Percentiles rank a stretch among this genome's conserved stretches.
These are phyloP conservation scores for Troides helena DNA, from an alignment of 2,888 invertebrate genomes.

Conservation along the genomic window DNA sequence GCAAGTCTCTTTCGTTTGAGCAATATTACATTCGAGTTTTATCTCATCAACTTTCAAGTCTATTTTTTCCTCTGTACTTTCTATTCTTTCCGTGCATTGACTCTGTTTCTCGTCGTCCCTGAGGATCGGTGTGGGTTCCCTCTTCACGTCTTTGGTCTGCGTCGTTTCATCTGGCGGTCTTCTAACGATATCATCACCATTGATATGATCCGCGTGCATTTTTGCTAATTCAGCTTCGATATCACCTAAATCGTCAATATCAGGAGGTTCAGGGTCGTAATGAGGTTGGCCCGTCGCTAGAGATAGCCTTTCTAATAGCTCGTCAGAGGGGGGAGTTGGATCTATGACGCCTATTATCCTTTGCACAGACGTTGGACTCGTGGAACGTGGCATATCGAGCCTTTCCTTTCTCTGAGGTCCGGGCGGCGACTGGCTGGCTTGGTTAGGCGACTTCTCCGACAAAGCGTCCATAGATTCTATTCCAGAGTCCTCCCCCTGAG, in stretches of 20 bases:
- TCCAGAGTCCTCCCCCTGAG: conserved; percentile 92
- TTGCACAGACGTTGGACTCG: conserved; percentile 69
- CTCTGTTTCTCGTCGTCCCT: conserved; percentile 43
- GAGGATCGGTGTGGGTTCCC: conserved; percentile 57
- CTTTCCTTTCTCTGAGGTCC: conserved; percentile 68
- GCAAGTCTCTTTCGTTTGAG: conserved; percentile 36
- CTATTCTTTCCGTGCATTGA: conserved; percentile 34
- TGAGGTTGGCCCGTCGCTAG: conserved; percentile 51
- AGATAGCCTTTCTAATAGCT: conserved; percentile 56
- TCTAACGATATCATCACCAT: conserved; percentile 59
- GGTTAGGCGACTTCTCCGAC: conserved; percentile 95
- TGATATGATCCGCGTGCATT: conserved; percentile 79
- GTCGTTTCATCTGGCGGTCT: conserved; percentile 40
- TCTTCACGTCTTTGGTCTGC: conserved; percentile 48
- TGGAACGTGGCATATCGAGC: conserved; percentile 68
- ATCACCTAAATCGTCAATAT: conserved; percentile 80
- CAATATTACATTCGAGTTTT: conserved; percentile 37
- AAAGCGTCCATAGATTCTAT: conserved; percentile 96
- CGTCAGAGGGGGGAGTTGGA: conserved; percentile 56
- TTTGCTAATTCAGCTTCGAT: conserved; percentile 86
- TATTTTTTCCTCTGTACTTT: conserved; percentile 34
- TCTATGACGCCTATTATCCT: conserved; percentile 69
- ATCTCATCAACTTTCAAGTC: conserved; percentile 34
- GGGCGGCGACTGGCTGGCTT: conserved; percentile 87
- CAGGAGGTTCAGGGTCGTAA: conserved; percentile 61